Evolutionary conservation across 2,113 vertebrate genomes (phyloP).

Genomic region (Lynx canadensis): DNA sequence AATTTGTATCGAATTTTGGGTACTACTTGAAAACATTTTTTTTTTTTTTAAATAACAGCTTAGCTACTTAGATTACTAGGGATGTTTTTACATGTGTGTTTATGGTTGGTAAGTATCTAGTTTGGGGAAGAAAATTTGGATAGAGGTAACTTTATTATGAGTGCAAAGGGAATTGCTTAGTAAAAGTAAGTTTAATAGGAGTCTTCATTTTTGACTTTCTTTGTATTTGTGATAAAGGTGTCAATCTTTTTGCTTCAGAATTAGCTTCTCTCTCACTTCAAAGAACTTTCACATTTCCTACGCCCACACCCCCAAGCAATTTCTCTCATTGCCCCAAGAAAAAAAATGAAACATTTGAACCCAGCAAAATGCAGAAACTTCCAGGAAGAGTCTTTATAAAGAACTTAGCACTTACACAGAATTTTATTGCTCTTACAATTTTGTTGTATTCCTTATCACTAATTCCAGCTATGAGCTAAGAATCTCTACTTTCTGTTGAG

Average conservation of each 20-base stretch:
- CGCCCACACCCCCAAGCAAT: not conserved
- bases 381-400: not conserved
- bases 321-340: not conserved
- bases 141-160: not conserved
- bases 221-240: not conserved
- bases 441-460: not conserved
- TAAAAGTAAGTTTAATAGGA: not conserved
- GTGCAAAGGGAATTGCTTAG: not conserved
- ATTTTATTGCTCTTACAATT: not conserved
- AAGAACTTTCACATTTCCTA: not conserved
- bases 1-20: constrained; percentile 26
- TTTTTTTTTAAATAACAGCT: not conserved
- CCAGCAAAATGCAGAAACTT: not conserved
- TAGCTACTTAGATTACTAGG: not conserved
- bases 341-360: not conserved
- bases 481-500: not conserved
- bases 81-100: not conserved
- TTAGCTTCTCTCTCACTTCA: not conserved
- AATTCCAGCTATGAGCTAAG: not conserved
- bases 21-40: not conserved
- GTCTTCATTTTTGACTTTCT: not conserved
- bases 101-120: not conserved
- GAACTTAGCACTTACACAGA: not conserved
- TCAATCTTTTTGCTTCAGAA: not conserved
- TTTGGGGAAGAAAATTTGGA: constrained; percentile 17